Conservation (phyloP, 2,888 invertebrate genomes). For the Protophormia terraenovae region DNA sequence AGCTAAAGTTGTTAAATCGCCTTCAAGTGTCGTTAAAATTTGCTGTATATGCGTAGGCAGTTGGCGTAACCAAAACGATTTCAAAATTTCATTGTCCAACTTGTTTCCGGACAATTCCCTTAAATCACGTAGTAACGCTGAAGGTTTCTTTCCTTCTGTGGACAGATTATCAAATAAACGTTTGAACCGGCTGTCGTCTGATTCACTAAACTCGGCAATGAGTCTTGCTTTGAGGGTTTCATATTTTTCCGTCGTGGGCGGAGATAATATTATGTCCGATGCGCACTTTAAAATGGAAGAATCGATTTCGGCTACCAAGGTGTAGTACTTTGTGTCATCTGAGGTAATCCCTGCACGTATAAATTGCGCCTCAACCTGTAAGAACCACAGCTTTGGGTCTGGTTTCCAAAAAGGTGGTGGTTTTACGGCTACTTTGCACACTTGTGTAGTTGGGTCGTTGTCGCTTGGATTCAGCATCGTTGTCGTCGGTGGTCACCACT, state of each 20-base stretch:
- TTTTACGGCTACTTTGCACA: not conserved
- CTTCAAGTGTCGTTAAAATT: conserved; percentile 10
- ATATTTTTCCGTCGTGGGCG: no score
- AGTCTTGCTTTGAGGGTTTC: not conserved
- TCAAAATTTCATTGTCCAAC: not conserved
- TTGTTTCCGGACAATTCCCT: not conserved
- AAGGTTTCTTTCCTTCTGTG: no score
- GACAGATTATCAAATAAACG: not conserved
- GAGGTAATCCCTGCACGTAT: not conserved
- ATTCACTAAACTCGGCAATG: not conserved
- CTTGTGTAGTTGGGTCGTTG: no score
- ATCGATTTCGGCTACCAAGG: not conserved
- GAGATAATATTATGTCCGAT: no score
- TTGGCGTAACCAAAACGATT: conserved; percentile 1
- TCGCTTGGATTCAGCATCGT: no score
- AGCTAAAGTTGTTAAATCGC: not conserved
- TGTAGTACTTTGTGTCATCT: not conserved
- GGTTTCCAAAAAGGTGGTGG: not conserved
- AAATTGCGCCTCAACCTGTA: not conserved
- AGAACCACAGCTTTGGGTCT: not conserved
- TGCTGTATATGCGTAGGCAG: no score
- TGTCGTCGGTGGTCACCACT: no score
- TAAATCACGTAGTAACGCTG: no score
- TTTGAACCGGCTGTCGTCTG: no score
- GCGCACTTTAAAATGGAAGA: not conserved